phyloP scores from a whole-genome alignment of 2,113 vertebrate species.

The Redunca redunca region DNA sequence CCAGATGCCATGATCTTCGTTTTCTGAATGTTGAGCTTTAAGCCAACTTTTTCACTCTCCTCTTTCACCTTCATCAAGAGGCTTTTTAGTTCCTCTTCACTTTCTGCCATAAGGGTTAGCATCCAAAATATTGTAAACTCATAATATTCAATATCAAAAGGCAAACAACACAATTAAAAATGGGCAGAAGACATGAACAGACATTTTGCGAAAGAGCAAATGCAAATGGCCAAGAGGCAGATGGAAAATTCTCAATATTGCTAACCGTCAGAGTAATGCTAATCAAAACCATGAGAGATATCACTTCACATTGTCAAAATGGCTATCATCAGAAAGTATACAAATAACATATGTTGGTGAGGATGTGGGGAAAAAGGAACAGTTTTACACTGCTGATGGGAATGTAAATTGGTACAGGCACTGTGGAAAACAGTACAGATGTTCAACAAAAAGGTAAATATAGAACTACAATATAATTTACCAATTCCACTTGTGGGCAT shows the following conservation, averaged over 20 bases:
- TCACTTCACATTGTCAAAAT: neutral
- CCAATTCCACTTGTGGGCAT: neutral
- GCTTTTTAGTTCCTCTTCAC: too few relatives aligned
- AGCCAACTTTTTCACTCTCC: too few relatives aligned
- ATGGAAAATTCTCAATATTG: neutral
- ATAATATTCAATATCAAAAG: too few relatives aligned
- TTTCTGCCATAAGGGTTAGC: too few relatives aligned
- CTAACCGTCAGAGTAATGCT: neutral
- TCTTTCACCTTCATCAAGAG: too few relatives aligned
- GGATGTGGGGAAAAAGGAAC: neutral
- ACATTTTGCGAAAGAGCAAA: too few relatives aligned
- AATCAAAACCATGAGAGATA: neutral
- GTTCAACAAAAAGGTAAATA: neutral
- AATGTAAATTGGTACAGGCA: neutral
- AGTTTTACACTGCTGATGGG: neutral
- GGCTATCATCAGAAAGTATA: neutral
- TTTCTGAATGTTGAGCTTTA: too few relatives aligned
- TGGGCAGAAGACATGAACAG: too few relatives aligned
- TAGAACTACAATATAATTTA: neutral
- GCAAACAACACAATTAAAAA: too few relatives aligned
- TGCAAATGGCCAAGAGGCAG: neutral
- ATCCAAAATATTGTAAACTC: too few relatives aligned
- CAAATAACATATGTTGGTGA: neutral
- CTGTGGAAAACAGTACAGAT: neutral
- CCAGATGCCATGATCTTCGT: too few relatives aligned